These are phyloP conservation scores for Athripsodes cinereus DNA, from an alignment of 2,888 invertebrate genomes.

Conservation along the genomic window DNA sequence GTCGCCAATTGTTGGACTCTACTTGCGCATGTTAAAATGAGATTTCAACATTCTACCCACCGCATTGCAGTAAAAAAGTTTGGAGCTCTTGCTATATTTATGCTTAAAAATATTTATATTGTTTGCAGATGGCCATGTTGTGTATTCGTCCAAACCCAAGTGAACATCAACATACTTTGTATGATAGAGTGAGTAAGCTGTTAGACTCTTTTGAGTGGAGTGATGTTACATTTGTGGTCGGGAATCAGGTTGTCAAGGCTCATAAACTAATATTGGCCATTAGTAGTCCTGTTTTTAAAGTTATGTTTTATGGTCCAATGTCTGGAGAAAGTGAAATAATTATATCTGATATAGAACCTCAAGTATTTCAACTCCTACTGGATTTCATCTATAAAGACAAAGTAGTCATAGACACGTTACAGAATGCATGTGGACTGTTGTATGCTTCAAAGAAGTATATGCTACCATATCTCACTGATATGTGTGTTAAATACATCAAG, in stretches of 20 bases:
- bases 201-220: conserved; percentile 49
- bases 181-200: conserved; percentile 45
- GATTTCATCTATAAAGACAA: conserved; percentile 58
- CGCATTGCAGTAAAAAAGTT: too few species aligned
- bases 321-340: conserved; percentile 45
- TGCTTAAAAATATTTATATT: too few species aligned
- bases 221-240: conserved; percentile 54
- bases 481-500: conserved; percentile 50
- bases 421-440: conserved; percentile 55
- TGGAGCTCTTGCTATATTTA: too few species aligned
- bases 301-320: conserved; percentile 60
- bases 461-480: conserved; percentile 46
- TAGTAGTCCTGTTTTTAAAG: conserved; percentile 63
- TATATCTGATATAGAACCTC: conserved; percentile 54
- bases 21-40: too few species aligned
- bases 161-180: conserved; percentile 36
- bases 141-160: conserved; percentile 33
- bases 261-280: conserved; percentile 59
- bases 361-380: conserved; percentile 54
- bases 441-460: conserved; percentile 64
- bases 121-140: conserved; percentile 42
- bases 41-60: too few species aligned
- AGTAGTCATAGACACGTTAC: conserved; percentile 48
- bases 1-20: too few species aligned
- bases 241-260: conserved; percentile 47